Conservation (phyloP, 92 coral and sea anemone genomes). For the Hydrozoanthus gracilis region DNA sequence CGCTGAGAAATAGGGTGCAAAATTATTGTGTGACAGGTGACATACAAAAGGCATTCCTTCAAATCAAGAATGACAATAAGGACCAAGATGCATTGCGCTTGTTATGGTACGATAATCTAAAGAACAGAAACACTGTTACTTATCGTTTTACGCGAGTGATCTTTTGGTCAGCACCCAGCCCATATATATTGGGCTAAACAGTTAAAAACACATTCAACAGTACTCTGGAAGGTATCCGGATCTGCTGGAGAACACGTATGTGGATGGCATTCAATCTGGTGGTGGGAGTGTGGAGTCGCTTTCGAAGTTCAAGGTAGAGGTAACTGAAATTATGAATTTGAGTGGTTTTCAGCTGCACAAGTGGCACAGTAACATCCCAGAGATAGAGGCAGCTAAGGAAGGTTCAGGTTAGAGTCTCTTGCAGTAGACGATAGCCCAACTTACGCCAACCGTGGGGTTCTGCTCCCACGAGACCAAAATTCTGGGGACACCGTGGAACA, state of each 20-base stretch:
- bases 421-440: slow-evolving; percentile 35
- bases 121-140: slow-evolving; percentile 35
- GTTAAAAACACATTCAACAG: slow-evolving; percentile 57
- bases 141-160: slow-evolving; percentile 63
- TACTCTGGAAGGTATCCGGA: slow-evolving; percentile 40
- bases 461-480: slow-evolving; percentile 52
- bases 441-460: slow-evolving; percentile 55
- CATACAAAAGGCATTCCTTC: slow-evolving; percentile 58
- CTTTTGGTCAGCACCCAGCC: slow-evolving; percentile 62
- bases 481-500: slow-evolving; percentile 74
- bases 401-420: slow-evolving; percentile 1
- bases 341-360: slow-evolving; percentile 35
- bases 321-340: slow-evolving; percentile 49
- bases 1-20: slow-evolving; percentile 51
- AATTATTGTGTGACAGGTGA: slow-evolving; percentile 56
- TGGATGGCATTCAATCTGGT: slow-evolving; percentile 64
- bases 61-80: slow-evolving; percentile 34
- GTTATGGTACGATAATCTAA: slow-evolving; percentile 57
- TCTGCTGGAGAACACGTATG: slow-evolving; percentile 65
- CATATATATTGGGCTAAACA: slow-evolving; percentile 62
- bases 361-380: slow-evolving; percentile 51
- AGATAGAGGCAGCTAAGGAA: not conserved
- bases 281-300: slow-evolving; percentile 54
- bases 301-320: slow-evolving; percentile 61
- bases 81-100: slow-evolving; percentile 62